These are phyloP conservation scores for Bombus picipes DNA, from an alignment of 1,140 invertebrate species.

Conservation along the genomic window DNA sequence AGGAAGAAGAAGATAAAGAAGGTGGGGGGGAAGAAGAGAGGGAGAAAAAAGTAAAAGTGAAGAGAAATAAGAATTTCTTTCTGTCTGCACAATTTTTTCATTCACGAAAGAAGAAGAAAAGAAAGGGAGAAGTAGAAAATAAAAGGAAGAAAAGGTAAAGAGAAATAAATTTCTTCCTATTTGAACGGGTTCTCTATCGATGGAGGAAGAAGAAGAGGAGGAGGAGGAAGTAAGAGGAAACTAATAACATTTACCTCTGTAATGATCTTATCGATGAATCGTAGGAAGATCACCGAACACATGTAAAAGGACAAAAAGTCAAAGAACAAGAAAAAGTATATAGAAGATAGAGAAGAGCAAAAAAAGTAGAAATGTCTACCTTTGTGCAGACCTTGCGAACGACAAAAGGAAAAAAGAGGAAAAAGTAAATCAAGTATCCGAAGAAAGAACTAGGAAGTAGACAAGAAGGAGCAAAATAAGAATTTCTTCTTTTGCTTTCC, in stretches of 20 bases:
- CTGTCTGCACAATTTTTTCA: not conserved
- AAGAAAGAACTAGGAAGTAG: not conserved
- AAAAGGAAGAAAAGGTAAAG: not conserved
- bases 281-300: not conserved
- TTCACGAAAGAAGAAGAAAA: too few species aligned
- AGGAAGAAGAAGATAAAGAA: not conserved
- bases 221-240: too few species aligned
- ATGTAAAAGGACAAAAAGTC: not conserved
- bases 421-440: not conserved
- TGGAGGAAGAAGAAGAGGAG: not conserved
- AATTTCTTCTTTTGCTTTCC: too few species aligned
- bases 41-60: too few species aligned
- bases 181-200: too few species aligned
- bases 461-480: not conserved
- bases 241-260: too few species aligned
- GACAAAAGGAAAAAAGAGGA: not conserved
- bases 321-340: not conserved
- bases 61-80: constrained; percentile 28
- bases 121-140: not conserved
- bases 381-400: too few species aligned
- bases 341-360: too few species aligned
- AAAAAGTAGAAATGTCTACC: not conserved
- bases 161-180: too few species aligned
- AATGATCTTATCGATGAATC: too few species aligned
- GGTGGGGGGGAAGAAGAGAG: not conserved